Evolutionary conservation across 2,113 vertebrate genomes (phyloP).

Genomic region (Tyto alba): DNA sequence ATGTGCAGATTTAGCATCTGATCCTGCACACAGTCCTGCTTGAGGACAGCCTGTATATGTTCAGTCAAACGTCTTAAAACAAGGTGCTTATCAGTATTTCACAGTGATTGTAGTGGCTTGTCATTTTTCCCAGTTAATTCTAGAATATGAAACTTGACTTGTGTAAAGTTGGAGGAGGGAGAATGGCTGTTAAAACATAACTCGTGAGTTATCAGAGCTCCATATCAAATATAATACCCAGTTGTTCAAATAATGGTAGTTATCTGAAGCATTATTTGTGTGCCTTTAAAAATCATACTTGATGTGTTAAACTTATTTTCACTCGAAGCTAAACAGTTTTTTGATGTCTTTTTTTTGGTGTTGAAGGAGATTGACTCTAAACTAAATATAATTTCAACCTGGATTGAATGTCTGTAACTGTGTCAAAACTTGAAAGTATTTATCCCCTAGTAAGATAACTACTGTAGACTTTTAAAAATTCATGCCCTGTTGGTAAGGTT

Average conservation of each 20-base stretch:
- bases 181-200: not conserved
- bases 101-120: not conserved
- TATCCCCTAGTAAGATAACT: not conserved
- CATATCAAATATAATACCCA: not conserved
- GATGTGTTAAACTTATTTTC: not conserved
- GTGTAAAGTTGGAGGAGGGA: not conserved
- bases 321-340: not conserved
- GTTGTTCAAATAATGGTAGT: not conserved
- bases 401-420: not conserved
- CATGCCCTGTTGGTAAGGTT: not conserved
- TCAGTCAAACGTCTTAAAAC: not conserved
- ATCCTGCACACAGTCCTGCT: not conserved
- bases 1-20: not conserved
- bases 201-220: not conserved
- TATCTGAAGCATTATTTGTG: not conserved
- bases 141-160: not conserved
- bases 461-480: not conserved
- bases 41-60: not conserved
- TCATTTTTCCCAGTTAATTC: not conserved
- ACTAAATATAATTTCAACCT: not conserved
- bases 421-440: not conserved
- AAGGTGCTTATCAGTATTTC: not conserved
- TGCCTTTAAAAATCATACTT: not conserved
- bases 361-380: not conserved
- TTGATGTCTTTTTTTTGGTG: not conserved